phyloP scores from a whole-genome alignment of 2,797 vertebrate genomes.

The Pelobates cultripes region DNA sequence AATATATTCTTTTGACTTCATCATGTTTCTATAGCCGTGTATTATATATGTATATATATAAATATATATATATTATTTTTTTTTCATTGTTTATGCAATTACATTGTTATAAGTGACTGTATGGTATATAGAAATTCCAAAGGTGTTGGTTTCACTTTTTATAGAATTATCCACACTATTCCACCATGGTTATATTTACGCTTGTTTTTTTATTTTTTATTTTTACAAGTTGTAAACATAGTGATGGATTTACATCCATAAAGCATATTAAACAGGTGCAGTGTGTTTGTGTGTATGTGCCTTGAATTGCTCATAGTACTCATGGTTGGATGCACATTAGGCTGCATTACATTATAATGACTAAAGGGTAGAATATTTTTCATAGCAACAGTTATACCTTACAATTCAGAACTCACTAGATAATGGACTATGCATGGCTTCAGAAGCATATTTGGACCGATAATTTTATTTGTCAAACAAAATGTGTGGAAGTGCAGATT shows the following conservation, averaged over 20 bases:
- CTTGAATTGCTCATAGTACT: constrained; percentile 31
- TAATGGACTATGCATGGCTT: not conserved
- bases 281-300: constrained; percentile 12
- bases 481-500: not conserved
- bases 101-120: too few species aligned
- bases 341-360: constrained; percentile 6
- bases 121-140: too few species aligned
- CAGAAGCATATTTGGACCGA: not conserved
- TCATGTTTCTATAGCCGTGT: too few species aligned
- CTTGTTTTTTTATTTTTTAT: too few species aligned
- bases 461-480: not conserved
- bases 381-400: constrained; percentile 2
- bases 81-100: too few species aligned
- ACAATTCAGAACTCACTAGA: not conserved
- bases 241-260: not conserved
- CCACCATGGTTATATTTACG: too few species aligned
- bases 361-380: not conserved
- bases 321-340: constrained; percentile 12
- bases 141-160: too few species aligned
- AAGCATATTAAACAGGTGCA: constrained; percentile 9
- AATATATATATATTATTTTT: not conserved
- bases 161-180: too few species aligned
- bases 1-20: constrained; percentile 6
- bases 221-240: not conserved
- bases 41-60: not conserved